Percentiles rank a stretch among this genome's conserved stretches.
These are phyloP conservation scores for Bombus cullumanus DNA, from an alignment of 1,140 invertebrate genomes.

Conservation along the genomic window DNA sequence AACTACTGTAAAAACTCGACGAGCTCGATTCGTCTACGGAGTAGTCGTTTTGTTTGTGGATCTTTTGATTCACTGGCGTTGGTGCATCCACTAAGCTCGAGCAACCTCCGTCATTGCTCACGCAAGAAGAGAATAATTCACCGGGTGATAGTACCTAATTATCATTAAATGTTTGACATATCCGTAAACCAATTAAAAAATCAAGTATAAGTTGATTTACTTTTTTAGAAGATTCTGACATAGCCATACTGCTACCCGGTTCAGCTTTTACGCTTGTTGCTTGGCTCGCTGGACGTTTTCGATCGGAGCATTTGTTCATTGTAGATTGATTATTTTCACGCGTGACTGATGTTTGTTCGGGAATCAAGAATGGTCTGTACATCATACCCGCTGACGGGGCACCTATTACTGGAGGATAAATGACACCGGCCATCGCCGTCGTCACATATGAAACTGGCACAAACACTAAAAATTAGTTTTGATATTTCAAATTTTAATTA, in stretches of 20 bases:
- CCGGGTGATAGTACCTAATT: conserved; percentile 68
- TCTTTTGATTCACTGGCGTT: conserved; percentile 41
- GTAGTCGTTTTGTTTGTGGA: conserved; percentile 62
- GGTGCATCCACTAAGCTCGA: conserved; percentile 63
- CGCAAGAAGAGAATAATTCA: conserved; percentile 68
- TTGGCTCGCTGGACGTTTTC: conserved; percentile 82
- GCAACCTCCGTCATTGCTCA: conserved; percentile 69
- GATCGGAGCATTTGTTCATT: conserved; percentile 41
- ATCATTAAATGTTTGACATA: not conserved
- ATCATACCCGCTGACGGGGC: conserved; percentile 76
- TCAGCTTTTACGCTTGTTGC: conserved; percentile 86
- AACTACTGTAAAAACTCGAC: conserved; percentile 81
- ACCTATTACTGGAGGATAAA: conserved; percentile 83
- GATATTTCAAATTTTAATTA: not conserved
- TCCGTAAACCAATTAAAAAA: not conserved
- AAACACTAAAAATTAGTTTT: conserved; percentile 47
- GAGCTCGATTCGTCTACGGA: conserved; percentile 78
- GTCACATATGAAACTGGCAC: conserved; percentile 67
- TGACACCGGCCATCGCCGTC: conserved; percentile 81
- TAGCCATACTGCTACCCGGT: conserved; percentile 83
- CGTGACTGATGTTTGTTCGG: conserved; percentile 59
- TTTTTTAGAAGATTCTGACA: conserved; percentile 85
- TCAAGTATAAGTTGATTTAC: conserved; percentile 49
- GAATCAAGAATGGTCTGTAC: conserved; percentile 80
- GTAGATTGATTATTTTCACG: conserved; percentile 29